These are phyloP conservation scores for Coelopa pilipes DNA, from an alignment of 2,888 invertebrate species.

Conservation along the genomic window DNA sequence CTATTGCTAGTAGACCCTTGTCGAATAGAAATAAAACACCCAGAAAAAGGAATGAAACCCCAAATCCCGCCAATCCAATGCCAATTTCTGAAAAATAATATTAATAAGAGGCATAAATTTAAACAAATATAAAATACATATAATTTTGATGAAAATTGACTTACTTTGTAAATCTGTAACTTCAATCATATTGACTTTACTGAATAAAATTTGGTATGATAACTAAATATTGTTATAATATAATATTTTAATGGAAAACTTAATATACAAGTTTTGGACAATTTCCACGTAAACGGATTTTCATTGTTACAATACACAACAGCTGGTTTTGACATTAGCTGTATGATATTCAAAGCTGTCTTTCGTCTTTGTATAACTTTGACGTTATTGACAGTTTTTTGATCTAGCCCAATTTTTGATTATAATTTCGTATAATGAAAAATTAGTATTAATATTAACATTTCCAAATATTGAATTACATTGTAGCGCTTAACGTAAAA, in stretches of 20 bases:
- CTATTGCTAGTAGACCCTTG: slow-evolving; percentile 97
- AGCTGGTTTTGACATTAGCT: slow-evolving; percentile 44
- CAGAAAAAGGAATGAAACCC: slow-evolving; percentile 92
- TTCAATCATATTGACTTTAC: slow-evolving; percentile 76
- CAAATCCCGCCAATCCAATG: slow-evolving; percentile 95
- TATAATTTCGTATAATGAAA: too few species aligned
- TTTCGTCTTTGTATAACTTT: too few species aligned
- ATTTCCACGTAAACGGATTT: slow-evolving; percentile 56
- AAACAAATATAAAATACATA: too few species aligned
- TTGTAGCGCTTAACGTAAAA: too few species aligned
- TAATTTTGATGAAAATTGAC: slow-evolving; percentile 57
- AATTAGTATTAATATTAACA: too few species aligned
- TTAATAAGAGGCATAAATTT: too few species aligned
- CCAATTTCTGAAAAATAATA: slow-evolving; percentile 84
- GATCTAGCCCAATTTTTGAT: too few species aligned
- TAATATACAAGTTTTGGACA: slow-evolving; percentile 20
- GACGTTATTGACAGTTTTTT: slow-evolving; percentile 9
- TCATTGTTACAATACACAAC: slow-evolving; percentile 36
- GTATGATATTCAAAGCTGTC: not conserved
- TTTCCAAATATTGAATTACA: too few species aligned
- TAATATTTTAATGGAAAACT: not conserved
- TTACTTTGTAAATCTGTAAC: slow-evolving; percentile 86
- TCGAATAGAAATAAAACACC: slow-evolving; percentile 95
- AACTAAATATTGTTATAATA: not conserved
- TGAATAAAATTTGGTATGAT: slow-evolving; percentile 10